phyloP scores from a whole-genome alignment of 2,888 invertebrate genomes.

The Neocrepidodera transversa region DNA sequence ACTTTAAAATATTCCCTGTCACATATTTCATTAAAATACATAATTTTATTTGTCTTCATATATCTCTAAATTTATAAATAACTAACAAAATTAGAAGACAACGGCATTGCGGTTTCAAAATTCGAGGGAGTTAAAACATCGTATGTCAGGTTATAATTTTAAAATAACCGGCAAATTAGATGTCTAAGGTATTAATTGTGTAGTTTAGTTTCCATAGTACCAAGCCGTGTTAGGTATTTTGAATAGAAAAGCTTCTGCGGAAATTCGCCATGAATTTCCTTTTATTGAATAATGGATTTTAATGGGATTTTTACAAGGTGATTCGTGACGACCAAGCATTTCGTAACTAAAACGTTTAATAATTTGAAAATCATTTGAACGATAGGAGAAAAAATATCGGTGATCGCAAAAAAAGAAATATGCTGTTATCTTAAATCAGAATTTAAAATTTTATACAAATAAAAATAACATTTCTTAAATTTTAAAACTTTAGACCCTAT shows the following conservation, averaged over 20 bases:
- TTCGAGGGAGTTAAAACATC: conserved; percentile 34
- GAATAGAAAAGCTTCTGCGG: conserved; percentile 36
- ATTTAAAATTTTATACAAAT: too few species aligned
- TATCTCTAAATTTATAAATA: conserved; percentile 14
- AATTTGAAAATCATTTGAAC: too few species aligned
- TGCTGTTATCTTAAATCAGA: too few species aligned
- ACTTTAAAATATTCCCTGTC: neutral
- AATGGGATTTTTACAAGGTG: conserved; percentile 13
- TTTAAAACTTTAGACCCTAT: too few species aligned
- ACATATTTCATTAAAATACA: neutral
- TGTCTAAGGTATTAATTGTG: conserved; percentile 50
- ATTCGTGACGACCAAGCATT: too few species aligned
- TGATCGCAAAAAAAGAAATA: too few species aligned
- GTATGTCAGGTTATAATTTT: conserved; percentile 47
- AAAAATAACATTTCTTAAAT: too few species aligned
- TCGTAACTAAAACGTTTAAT: too few species aligned
- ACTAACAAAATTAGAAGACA: conserved; percentile 25
- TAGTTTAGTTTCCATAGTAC: conserved; percentile 46
- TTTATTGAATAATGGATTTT: conserved; percentile 38
- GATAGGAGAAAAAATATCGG: too few species aligned
- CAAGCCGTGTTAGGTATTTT: conserved; percentile 52
- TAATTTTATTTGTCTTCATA: neutral
- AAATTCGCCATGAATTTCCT: conserved; percentile 43
- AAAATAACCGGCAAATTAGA: conserved; percentile 51
- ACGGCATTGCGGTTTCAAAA: conserved; percentile 37